These are phyloP conservation scores for Mesoclemmys tuberculata DNA, from an alignment of 2,113 vertebrate species.

Conservation along the genomic window DNA sequence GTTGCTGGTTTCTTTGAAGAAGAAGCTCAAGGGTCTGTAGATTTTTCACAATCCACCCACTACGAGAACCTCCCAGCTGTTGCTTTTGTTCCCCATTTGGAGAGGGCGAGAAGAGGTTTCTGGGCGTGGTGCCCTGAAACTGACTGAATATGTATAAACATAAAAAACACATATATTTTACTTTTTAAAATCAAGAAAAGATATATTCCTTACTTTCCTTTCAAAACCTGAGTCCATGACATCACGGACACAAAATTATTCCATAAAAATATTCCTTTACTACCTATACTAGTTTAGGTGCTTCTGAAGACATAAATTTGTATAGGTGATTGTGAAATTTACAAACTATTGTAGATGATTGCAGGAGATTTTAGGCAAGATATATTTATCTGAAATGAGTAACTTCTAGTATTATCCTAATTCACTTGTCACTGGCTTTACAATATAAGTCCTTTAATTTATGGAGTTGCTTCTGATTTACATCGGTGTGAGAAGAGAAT, in stretches of 20 bases:
- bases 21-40: too few species aligned
- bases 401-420: not conserved
- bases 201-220: not conserved
- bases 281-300: not conserved
- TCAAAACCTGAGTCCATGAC: not conserved
- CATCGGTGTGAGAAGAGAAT: not conserved
- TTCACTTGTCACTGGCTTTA: not conserved
- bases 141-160: not conserved
- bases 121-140: not conserved
- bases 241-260: not conserved
- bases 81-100: not conserved
- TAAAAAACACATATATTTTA: not conserved
- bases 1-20: too few species aligned
- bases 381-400: too few species aligned
- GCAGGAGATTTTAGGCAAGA: too few species aligned
- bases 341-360: too few species aligned
- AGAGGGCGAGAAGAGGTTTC: not conserved
- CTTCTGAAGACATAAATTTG: not conserved
- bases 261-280: not conserved
- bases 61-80: not conserved
- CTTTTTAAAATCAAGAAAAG: not conserved
- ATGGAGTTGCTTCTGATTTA: not conserved
- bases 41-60: not conserved
- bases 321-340: too few species aligned
- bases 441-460: not conserved